Conservation (phyloP, 2,113 vertebrate genomes). For the Microcebus jonahi region DNA sequence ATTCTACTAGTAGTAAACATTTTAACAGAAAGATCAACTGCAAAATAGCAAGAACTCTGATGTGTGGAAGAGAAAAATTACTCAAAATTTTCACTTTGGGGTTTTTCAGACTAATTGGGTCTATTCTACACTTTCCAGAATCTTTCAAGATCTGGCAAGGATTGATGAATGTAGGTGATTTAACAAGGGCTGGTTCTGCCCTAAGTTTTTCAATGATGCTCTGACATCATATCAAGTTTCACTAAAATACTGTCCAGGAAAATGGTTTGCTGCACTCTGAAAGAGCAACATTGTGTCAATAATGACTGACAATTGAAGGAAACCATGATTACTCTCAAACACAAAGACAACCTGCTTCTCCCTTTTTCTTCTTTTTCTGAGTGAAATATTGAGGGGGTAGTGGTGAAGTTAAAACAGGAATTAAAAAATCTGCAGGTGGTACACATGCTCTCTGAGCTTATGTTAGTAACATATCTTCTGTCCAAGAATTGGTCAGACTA, state of each 20-base stretch:
- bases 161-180: not conserved
- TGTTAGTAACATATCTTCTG: not conserved
- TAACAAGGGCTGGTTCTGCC: not conserved
- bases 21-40: not conserved
- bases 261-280: constrained; percentile 10
- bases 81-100: not conserved
- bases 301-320: constrained; percentile 41
- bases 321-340: constrained; percentile 6
- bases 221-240: constrained; percentile 56
- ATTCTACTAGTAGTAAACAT: not conserved
- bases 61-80: not conserved
- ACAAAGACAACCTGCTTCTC: not conserved
- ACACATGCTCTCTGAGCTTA: not conserved
- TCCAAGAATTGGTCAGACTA: not conserved
- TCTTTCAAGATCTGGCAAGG: not conserved
- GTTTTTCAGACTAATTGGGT: not conserved
- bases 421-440: constrained; percentile 45
- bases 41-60: not conserved
- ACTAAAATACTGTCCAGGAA: constrained; percentile 49
- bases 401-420: constrained; percentile 22
- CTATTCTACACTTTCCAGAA: not conserved
- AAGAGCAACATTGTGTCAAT: constrained; percentile 46
- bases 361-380: not conserved
- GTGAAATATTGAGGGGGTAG: not conserved
- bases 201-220: constrained; percentile 51